Evolutionary conservation across 2,888 invertebrate species (phyloP).

Genomic region (Drosophila dives): DNA sequence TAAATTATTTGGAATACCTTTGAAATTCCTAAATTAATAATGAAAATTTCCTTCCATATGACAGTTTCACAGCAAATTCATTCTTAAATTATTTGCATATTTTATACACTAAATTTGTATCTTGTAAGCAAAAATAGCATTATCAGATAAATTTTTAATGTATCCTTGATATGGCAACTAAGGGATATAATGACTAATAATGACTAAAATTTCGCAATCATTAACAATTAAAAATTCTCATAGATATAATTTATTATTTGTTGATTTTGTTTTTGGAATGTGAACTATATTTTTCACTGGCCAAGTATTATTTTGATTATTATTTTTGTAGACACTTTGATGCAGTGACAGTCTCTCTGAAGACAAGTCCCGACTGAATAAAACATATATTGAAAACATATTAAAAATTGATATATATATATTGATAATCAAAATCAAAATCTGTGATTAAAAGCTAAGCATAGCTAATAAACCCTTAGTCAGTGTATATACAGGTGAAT

Average conservation of each 20-base stretch:
- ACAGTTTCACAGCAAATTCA: not conserved
- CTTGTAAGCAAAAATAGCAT: not conserved
- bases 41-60: too few relatives aligned
- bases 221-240: too few relatives aligned
- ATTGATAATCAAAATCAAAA: not conserved
- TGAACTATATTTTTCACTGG: too few relatives aligned
- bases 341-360: not conserved
- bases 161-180: not conserved
- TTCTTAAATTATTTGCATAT: not conserved
- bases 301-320: too few relatives aligned
- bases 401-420: not conserved
- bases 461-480: not conserved
- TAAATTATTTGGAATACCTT: too few relatives aligned
- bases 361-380: not conserved
- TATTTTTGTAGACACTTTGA: too few relatives aligned
- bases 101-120: not conserved
- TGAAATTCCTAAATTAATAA: too few relatives aligned
- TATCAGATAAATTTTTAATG: not conserved
- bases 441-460: not conserved
- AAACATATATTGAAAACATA: not conserved
- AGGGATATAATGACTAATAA: too few relatives aligned
- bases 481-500: slow-evolving; percentile 26
- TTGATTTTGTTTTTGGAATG: not conserved
- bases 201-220: too few relatives aligned
- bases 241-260: too few relatives aligned